A percentile compares a stretch with the other conserved stretches of the same genome.
Evolutionary conservation across 2,113 vertebrate genomes (phyloP).

Genomic region (Aldabrachelys gigantea): DNA sequence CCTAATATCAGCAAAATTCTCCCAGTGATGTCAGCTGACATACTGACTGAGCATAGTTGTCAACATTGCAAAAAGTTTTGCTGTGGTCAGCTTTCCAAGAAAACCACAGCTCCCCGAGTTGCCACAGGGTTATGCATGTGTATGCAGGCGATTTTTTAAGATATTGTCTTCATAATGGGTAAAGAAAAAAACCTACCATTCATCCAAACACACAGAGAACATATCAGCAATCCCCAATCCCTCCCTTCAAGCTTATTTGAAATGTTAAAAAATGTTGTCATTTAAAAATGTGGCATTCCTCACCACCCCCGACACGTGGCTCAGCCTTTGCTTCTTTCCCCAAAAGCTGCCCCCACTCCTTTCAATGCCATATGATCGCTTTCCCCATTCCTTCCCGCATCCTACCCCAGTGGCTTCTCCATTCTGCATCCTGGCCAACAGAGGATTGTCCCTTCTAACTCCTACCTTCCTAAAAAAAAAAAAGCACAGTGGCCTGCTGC

Average conservation of each 20-base stretch:
- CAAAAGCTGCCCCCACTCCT: background rate
- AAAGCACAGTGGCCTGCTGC: background rate
- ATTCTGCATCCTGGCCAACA: background rate
- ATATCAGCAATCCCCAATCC: background rate
- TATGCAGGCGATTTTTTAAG: accelerated
- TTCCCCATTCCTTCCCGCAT: background rate
- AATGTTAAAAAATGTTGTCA: background rate
- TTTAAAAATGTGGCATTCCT: accelerated
- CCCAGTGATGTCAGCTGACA: accelerated
- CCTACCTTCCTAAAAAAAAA: too few relatives aligned
- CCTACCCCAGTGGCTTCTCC: background rate
- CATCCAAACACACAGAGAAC: background rate
- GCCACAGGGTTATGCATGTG: accelerated
- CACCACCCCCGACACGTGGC: accelerated
- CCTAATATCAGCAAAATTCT: accelerated
- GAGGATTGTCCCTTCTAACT: background rate
- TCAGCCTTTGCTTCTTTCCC: background rate
- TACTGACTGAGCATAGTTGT: accelerated
- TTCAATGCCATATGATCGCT: background rate
- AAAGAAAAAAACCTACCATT: background rate
- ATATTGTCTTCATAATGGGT: background rate
- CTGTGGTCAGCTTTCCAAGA: background rate
- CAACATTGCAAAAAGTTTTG: accelerated
- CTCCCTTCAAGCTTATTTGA: background rate
- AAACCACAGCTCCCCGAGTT: background rate